Evolutionary conservation across 2,797 vertebrate genomes (phyloP).

Genomic region (Aselliscus stoliczkanus): DNA sequence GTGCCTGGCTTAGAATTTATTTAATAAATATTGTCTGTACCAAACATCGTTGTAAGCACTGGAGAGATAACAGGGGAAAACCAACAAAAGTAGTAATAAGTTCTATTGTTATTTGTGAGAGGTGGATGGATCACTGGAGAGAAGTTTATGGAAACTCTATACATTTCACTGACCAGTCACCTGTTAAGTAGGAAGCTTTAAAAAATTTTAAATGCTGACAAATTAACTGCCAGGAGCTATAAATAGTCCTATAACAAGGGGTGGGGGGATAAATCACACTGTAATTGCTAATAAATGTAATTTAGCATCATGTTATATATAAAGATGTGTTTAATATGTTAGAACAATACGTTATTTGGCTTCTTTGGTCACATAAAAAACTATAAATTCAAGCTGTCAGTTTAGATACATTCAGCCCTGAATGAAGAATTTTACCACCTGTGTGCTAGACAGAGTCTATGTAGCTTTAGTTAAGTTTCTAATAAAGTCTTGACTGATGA

Average conservation of each 20-base stretch:
- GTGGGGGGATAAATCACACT: not conserved
- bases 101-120: conserved; percentile 3
- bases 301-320: conserved; percentile 16
- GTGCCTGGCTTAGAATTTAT: conserved; percentile 1
- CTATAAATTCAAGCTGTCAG: not conserved
- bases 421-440: conserved; percentile 29
- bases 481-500: conserved; percentile 27
- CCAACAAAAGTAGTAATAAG: not conserved
- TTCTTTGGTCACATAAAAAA: conserved; percentile 16
- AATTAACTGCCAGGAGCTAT: conserved; percentile 40
- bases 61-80: not conserved
- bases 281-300: conserved; percentile 38
- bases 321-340: conserved; percentile 18
- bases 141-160: not conserved
- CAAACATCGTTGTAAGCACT: not conserved
- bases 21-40: conserved; percentile 20
- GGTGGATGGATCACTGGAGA: not conserved
- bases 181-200: conserved; percentile 41
- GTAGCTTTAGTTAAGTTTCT: conserved; percentile 46
- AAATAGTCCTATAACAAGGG: conserved; percentile 16
- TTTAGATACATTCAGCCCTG: not conserved
- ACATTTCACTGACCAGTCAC: conserved; percentile 28
- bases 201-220: conserved; percentile 44
- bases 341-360: conserved; percentile 4
- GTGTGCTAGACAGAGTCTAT: not conserved